A percentile compares a stretch with the other conserved stretches of the same genome.
phyloP scores from a whole-genome alignment of 2,797 vertebrate species.

The Sebastes diaconus region DNA sequence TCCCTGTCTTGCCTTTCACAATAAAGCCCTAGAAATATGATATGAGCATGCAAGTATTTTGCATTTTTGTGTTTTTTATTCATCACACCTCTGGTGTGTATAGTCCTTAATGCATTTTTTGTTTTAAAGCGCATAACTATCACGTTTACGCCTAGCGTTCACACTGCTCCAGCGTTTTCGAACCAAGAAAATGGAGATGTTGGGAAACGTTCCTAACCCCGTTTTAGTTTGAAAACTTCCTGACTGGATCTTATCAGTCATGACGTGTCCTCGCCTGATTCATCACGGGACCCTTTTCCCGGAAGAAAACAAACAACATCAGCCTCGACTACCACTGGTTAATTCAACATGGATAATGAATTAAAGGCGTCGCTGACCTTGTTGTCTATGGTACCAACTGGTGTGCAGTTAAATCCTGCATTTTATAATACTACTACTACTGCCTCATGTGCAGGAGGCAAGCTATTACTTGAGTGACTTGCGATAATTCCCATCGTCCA shows the following conservation, averaged over 20 bases:
- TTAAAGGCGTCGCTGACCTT: background rate
- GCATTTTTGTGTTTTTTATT: too few relatives aligned
- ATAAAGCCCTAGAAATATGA: too few relatives aligned
- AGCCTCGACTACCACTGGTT: background rate
- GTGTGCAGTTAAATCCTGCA: background rate
- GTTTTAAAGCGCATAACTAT: too few relatives aligned
- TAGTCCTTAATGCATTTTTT: too few relatives aligned
- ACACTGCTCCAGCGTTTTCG: background rate
- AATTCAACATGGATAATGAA: background rate
- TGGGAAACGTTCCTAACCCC: background rate
- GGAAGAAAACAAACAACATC: background rate
- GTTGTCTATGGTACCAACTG: background rate
- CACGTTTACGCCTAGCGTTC: too few relatives aligned
- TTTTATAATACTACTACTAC: background rate
- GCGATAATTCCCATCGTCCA: fast-evolving
- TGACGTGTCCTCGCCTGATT: background rate
- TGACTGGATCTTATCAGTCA: too few relatives aligned
- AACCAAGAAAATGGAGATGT: background rate
- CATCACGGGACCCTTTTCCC: background rate
- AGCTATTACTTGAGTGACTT: background rate
- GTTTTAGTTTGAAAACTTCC: background rate
- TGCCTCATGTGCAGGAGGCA: background rate
- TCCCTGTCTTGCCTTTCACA: too few relatives aligned
- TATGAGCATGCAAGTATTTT: too few relatives aligned
- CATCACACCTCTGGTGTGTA: too few relatives aligned